A percentile compares a stretch with the other conserved stretches of the same genome.
Evolutionary conservation across 2,797 vertebrate genomes (phyloP).

Genomic region (Gymnocypris eckloni): DNA sequence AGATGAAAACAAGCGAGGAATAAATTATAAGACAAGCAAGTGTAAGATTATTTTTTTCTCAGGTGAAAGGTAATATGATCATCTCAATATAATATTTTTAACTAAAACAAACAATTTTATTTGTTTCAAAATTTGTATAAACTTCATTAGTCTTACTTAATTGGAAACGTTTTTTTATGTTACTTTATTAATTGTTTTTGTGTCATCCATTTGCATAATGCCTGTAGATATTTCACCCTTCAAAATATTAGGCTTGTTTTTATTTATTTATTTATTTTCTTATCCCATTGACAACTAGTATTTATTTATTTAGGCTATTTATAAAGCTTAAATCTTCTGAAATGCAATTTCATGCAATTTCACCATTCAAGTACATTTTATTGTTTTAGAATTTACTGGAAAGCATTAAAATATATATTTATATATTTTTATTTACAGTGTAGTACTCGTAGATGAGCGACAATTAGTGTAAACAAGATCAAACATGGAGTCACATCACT

Average conservation of each 20-base stretch:
- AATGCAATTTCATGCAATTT: not conserved
- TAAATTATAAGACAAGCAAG: too few species aligned
- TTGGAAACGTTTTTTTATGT: not conserved
- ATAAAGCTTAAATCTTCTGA: not conserved
- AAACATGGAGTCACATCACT: not conserved
- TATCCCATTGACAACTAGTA: not conserved
- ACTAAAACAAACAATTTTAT: too few species aligned
- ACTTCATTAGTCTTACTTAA: not conserved
- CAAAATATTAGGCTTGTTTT: not conserved
- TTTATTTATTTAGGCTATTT: not conserved
- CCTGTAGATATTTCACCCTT: not conserved
- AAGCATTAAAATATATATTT: not conserved
- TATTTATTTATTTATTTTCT: not conserved
- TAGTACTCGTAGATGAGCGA: not conserved
- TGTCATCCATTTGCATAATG: too few species aligned
- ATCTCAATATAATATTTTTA: too few species aligned
- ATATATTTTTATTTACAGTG: not conserved
- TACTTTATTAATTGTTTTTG: not conserved
- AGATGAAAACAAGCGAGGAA: not conserved
- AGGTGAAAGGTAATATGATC: too few species aligned
- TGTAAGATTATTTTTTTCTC: not conserved
- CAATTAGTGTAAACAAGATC: not conserved
- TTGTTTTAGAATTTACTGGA: not conserved
- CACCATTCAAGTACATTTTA: too few species aligned
- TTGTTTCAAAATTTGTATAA: not conserved